phyloP scores from a whole-genome alignment of 1,140 invertebrate genomes.

The Akabosia matsudoensis region DNA sequence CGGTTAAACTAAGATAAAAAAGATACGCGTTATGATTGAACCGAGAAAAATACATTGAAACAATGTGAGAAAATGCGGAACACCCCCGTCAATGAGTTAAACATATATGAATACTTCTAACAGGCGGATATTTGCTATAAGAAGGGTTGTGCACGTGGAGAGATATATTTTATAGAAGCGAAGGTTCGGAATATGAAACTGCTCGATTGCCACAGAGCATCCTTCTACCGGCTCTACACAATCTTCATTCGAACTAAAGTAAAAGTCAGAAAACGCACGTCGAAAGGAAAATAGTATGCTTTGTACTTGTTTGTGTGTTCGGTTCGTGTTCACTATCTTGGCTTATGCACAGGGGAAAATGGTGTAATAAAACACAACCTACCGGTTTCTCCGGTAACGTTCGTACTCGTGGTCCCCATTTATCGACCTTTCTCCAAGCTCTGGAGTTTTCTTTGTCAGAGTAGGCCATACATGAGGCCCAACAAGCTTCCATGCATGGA shows the following conservation, averaged over 20 bases:
- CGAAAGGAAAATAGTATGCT: not conserved
- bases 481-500: not conserved
- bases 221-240: not conserved
- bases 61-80: too few species aligned
- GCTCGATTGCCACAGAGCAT: too few species aligned
- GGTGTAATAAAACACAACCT: not conserved
- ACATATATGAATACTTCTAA: too few species aligned
- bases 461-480: not conserved
- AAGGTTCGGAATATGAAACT: too few species aligned
- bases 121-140: too few species aligned
- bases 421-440: conserved; percentile 15
- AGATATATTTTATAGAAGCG: too few species aligned
- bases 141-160: too few species aligned
- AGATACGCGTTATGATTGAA: too few species aligned
- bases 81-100: too few species aligned
- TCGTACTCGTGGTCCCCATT: not conserved
- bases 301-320: not conserved
- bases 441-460: not conserved
- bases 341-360: not conserved
- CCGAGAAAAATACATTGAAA: too few species aligned
- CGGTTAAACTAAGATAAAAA: too few species aligned
- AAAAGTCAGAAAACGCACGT: not conserved
- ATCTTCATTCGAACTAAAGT: not conserved
- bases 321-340: too few species aligned
- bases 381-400: conserved; percentile 4